A percentile compares a stretch with the other conserved stretches of the same genome.
phyloP scores from a whole-genome alignment of 2,888 invertebrate species.

The Amiota mariae region DNA sequence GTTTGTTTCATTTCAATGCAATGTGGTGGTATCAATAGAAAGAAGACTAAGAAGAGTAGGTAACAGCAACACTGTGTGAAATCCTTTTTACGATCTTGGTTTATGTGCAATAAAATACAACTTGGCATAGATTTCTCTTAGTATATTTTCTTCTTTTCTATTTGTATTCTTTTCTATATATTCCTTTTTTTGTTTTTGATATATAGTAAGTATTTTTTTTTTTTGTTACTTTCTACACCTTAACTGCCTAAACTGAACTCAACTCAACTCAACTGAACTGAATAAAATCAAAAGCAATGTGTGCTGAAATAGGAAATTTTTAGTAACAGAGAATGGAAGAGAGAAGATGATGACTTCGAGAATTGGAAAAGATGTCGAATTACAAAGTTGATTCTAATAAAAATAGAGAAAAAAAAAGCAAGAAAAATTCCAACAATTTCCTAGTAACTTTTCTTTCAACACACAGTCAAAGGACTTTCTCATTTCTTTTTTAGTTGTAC shows the following conservation, averaged over 20 bases:
- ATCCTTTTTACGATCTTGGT: slow-evolving; percentile 67
- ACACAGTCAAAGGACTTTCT: not conserved
- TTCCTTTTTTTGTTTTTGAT: not conserved
- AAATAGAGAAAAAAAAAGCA: not conserved
- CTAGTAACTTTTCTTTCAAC: not conserved
- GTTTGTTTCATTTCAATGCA: not conserved
- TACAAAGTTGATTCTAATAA: too few species aligned
- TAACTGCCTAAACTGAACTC: not conserved
- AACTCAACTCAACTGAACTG: too few species aligned
- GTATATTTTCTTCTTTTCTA: not conserved
- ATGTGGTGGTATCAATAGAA: not conserved
- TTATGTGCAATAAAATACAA: slow-evolving; percentile 57
- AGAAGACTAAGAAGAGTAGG: not conserved
- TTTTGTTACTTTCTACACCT: not conserved
- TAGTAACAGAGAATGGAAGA: not conserved
- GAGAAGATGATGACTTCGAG: not conserved
- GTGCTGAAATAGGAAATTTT: not conserved
- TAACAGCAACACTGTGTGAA: slow-evolving; percentile 44
- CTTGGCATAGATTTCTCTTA: slow-evolving; percentile 15
- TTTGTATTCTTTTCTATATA: not conserved
- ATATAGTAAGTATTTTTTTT: not conserved
- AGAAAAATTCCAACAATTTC: not conserved
- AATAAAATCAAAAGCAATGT: too few species aligned
- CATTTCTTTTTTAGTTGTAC: not conserved
- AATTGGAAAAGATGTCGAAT: not conserved